Percentiles rank a stretch among this genome's conserved stretches.
These are phyloP conservation scores for Sebastes trivittatus DNA, from an alignment of 2,797 vertebrate species.

Conservation along the genomic window DNA sequence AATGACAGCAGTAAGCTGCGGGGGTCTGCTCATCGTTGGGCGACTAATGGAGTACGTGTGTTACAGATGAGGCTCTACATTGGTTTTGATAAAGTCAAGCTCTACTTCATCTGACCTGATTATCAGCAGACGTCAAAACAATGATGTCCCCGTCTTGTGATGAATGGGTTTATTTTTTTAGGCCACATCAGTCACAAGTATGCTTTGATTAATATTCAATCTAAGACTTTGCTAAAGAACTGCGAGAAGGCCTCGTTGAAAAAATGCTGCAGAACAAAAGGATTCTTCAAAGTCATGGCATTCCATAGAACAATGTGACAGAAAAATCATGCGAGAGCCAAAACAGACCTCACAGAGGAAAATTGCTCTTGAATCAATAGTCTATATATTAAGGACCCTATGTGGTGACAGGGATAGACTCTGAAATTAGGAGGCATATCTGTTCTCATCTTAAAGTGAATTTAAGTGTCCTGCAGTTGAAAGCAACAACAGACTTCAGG, in stretches of 20 bases:
- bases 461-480: neutral
- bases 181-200: conserved; percentile 24
- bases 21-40: neutral
- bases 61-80: conserved; percentile 36
- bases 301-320: neutral
- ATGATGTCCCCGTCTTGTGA: conserved; percentile 27
- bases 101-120: conserved; percentile 64
- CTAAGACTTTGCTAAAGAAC: neutral
- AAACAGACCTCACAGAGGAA: conserved; percentile 1
- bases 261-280: neutral
- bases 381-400: neutral
- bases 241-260: neutral
- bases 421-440: conserved; percentile 16
- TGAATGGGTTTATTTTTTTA: conserved; percentile 33
- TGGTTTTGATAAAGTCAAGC: conserved; percentile 62
- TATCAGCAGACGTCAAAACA: conserved; percentile 45
- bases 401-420: neutral
- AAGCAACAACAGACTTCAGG: neutral
- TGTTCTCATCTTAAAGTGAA: conserved; percentile 13
- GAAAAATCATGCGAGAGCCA: neutral
- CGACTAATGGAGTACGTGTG: conserved; percentile 8
- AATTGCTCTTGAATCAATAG: conserved; percentile 18
- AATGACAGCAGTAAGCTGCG: neutral
- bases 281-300: neutral
- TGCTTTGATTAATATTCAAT: conserved; percentile 17